A percentile compares a stretch with the other conserved stretches of the same genome.
Conservation (phyloP, 1,140 invertebrate species). For the Phymastichus coffea region DNA sequence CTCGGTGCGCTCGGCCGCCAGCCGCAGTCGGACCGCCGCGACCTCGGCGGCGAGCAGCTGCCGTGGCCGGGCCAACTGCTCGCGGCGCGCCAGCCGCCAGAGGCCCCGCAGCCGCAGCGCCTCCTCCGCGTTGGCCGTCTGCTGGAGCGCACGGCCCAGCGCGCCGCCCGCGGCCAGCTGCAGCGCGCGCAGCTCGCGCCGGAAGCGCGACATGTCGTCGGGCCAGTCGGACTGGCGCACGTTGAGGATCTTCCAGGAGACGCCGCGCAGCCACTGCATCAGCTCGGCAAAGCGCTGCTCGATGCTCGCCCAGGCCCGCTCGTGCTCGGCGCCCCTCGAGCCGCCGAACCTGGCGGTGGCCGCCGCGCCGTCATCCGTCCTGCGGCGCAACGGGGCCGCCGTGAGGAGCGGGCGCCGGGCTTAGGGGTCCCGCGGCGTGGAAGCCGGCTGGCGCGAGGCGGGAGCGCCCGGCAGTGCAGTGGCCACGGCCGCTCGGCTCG, state of each 20-base stretch:
- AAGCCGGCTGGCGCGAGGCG: too few relatives aligned
- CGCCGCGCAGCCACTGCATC: neutral
- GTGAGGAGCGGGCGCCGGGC: neutral
- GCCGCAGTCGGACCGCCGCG: slow-evolving; percentile 69
- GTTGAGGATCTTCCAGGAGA: slow-evolving; percentile 24
- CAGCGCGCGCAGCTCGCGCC: slow-evolving; percentile 29
- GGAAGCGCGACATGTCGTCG: slow-evolving; percentile 32
- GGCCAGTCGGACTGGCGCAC: slow-evolving; percentile 30
- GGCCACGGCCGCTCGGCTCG: too few relatives aligned
- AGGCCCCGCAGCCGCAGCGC: neutral
- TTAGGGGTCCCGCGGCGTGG: neutral
- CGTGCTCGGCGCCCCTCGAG: neutral
- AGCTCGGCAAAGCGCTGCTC: neutral
- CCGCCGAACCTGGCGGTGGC: neutral
- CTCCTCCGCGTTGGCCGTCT: slow-evolving; percentile 7
- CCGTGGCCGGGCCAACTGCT: slow-evolving; percentile 75
- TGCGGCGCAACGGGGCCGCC: too few relatives aligned
- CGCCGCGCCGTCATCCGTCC: too few relatives aligned
- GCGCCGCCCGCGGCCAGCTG: slow-evolving; percentile 9
- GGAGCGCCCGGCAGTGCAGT: too few relatives aligned
- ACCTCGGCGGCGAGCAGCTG: slow-evolving; percentile 77
- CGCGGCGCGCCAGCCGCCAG: neutral
- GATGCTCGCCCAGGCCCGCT: neutral
- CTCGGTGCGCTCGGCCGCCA: slow-evolving; percentile 63
- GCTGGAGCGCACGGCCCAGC: slow-evolving; percentile 3